These are phyloP conservation scores for Chrysogorgia sp. DNA, from an alignment of 92 coral and sea anemone species.

Conservation along the genomic window DNA sequence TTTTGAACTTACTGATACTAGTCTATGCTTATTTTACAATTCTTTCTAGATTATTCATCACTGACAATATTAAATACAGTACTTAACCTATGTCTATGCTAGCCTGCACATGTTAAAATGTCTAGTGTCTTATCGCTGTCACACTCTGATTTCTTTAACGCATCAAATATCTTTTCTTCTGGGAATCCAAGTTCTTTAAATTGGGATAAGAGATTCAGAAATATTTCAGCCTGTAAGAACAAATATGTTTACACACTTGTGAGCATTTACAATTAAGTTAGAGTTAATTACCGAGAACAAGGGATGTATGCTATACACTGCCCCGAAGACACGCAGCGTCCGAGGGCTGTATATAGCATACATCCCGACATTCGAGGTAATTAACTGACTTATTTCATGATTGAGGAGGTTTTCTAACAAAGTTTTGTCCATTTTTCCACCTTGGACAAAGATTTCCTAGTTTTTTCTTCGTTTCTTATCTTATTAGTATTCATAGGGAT, in stretches of 20 bases:
- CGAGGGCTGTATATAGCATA: too few relatives aligned
- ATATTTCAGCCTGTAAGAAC: conserved; percentile 73
- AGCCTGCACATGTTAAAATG: conserved; percentile 63
- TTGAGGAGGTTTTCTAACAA: too few relatives aligned
- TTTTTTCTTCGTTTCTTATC: too few relatives aligned
- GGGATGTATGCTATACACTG: not conserved
- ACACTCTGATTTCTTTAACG: conserved; percentile 83
- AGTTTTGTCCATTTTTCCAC: too few relatives aligned
- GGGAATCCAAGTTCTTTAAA: conserved; percentile 90
- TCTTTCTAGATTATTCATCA: not conserved
- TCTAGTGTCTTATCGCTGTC: conserved; percentile 92
- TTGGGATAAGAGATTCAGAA: conserved; percentile 70
- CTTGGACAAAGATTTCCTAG: too few relatives aligned
- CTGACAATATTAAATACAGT: not conserved
- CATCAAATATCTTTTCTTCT: conserved; percentile 78
- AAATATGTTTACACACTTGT: not conserved
- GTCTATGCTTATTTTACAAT: too few relatives aligned
- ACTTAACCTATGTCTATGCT: too few relatives aligned
- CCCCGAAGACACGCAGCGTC: too few relatives aligned
- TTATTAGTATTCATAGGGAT: too few relatives aligned
- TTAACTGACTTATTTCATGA: too few relatives aligned
- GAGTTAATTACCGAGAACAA: not conserved
- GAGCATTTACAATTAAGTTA: not conserved
- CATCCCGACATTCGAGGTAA: too few relatives aligned
- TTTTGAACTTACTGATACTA: too few relatives aligned